Percentiles rank a stretch among this genome's conserved stretches.
These are phyloP conservation scores for Acrocera orbiculus DNA, from an alignment of 2,888 invertebrate species.

Conservation along the genomic window DNA sequence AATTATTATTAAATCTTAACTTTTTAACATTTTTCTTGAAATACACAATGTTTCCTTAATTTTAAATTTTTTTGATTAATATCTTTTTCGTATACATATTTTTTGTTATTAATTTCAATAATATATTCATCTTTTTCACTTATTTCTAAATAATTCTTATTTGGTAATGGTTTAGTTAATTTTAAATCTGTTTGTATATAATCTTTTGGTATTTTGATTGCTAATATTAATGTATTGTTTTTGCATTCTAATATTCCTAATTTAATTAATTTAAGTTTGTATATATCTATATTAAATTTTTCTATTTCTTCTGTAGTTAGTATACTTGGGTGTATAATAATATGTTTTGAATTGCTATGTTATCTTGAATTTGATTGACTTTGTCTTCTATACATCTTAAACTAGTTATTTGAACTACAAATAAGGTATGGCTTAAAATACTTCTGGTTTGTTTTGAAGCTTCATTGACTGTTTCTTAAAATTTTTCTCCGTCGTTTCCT, in stretches of 20 bases:
- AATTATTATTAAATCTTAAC: neutral
- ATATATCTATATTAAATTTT: too few relatives aligned
- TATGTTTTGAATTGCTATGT: too few relatives aligned
- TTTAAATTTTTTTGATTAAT: constrained; percentile 2
- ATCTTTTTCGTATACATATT: constrained; percentile 1
- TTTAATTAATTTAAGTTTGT: constrained; percentile 4
- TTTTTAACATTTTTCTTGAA: constrained; percentile 2
- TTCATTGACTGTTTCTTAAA: constrained; percentile 4
- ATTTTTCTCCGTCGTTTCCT: constrained; percentile 9
- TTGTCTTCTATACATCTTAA: constrained; percentile 9
- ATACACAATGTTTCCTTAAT: constrained; percentile 5
- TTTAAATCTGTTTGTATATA: constrained; percentile 5
- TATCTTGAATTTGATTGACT: constrained; percentile 10
- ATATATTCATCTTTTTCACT: constrained; percentile 2
- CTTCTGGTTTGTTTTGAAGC: constrained; percentile 1
- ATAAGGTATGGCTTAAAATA: constrained; percentile 3
- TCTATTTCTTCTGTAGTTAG: too few relatives aligned
- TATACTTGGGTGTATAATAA: too few relatives aligned
- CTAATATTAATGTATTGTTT: constrained; percentile 4
- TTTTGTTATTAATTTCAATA: constrained; percentile 2
- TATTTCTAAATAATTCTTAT: constrained; percentile 2
- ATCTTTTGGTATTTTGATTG: constrained; percentile 6
- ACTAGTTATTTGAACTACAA: constrained; percentile 6
- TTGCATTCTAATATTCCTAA: constrained; percentile 3
- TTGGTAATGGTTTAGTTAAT: constrained; percentile 3